Conservation (phyloP, 2,797 vertebrate species). For the Sphenopsis melanotis region DNA sequence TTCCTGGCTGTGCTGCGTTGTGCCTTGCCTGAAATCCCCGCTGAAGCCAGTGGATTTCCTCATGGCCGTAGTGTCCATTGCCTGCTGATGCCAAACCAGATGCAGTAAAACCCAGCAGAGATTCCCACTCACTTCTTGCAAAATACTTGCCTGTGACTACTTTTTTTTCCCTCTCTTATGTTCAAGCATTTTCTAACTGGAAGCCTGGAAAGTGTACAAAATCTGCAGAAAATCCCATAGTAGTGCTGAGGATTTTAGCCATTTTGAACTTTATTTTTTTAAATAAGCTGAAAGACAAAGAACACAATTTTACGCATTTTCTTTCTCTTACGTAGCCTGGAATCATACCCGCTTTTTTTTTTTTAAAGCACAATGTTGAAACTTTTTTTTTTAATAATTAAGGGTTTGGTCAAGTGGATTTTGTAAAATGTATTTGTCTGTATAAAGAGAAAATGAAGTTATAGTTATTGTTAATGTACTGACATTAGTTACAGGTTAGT, state of each 20-base stretch:
- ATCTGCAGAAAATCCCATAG: constrained; percentile 1
- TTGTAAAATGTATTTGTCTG: constrained; percentile 80
- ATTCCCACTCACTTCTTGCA: constrained; percentile 22
- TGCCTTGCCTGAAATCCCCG: background rate
- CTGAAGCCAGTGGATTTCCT: background rate
- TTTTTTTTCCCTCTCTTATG: background rate
- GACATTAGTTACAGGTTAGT: constrained; percentile 81
- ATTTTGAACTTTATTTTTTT: constrained; percentile 71
- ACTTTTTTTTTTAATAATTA: constrained; percentile 64
- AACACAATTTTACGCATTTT: constrained; percentile 69
- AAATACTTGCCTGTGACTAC: constrained; percentile 5
- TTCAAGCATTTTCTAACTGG: constrained; percentile 32
- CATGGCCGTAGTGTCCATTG: background rate
- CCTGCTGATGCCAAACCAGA: constrained; percentile 3
- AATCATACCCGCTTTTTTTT: constrained; percentile 67
- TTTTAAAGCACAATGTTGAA: constrained; percentile 73
- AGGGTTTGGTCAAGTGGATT: constrained; percentile 80
- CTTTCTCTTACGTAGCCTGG: constrained; percentile 72
- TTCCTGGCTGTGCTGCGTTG: background rate
- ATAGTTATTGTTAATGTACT: constrained; percentile 82
- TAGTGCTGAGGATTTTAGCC: constrained; percentile 38
- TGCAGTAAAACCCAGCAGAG: constrained; percentile 41
- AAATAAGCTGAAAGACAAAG: constrained; percentile 76
- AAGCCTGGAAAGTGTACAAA: constrained; percentile 34
- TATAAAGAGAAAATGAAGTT: constrained; percentile 80